A percentile compares a stretch with the other conserved stretches of the same genome.
Evolutionary conservation across 2,797 vertebrate genomes (phyloP).

Genomic region (Austrolebias charrua): DNA sequence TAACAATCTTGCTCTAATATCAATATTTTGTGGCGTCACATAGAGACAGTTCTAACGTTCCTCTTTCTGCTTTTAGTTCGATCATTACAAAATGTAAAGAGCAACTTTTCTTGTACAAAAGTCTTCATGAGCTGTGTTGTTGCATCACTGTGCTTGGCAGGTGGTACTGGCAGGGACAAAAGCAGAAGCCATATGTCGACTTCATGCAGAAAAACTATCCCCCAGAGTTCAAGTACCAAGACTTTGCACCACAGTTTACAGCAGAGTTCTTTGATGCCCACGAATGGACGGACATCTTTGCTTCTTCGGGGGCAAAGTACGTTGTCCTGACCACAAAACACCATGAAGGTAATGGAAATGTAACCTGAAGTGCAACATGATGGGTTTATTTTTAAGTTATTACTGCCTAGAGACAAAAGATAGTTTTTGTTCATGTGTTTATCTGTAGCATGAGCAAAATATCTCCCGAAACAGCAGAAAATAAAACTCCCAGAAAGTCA

Average conservation of each 20-base stretch:
- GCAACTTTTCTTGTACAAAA: neutral
- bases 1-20: no score
- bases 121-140: neutral
- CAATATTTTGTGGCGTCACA: no score
- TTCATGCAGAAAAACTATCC: constrained; percentile 93
- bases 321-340: constrained; percentile 96
- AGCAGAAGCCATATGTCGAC: constrained; percentile 77
- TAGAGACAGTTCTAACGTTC: no score
- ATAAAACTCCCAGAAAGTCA: no score
- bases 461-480: no score
- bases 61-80: no score
- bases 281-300: constrained; percentile 89
- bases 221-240: constrained; percentile 87
- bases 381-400: no score
- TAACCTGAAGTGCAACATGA: no score
- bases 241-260: constrained; percentile 89
- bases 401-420: no score
- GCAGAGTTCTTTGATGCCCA: constrained; percentile 89
- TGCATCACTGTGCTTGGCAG: constrained; percentile 61
- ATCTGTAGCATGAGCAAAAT: no score
- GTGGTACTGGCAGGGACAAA: constrained; percentile 89
- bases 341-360: constrained; percentile 86
- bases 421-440: no score
- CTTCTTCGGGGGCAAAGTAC: constrained; percentile 92
- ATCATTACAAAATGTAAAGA: neutral